phyloP scores from a whole-genome alignment of 2,797 vertebrate species.

The Kryptolebias ocellatus region DNA sequence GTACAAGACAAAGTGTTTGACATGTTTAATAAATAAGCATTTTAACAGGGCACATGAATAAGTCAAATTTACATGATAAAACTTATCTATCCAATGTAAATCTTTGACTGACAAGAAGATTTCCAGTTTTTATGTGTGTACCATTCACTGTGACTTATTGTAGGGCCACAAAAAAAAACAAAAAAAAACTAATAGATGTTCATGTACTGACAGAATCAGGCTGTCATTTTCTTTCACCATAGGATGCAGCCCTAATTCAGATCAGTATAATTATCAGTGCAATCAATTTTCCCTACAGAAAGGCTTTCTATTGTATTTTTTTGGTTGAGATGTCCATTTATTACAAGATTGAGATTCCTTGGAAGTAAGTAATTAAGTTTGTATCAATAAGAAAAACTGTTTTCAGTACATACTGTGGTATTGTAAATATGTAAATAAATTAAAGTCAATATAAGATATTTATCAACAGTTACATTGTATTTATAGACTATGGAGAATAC shows the following conservation, averaged over 20 bases:
- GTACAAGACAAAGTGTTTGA: constrained; percentile 25
- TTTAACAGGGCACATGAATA: constrained; percentile 3
- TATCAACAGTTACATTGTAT: no score
- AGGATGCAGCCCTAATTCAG: constrained; percentile 28
- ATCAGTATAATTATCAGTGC: constrained; percentile 1
- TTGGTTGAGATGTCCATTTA: no score
- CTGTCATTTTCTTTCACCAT: constrained; percentile 35
- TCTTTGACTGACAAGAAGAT: background rate
- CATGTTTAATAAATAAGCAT: constrained; percentile 16
- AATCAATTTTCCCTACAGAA: background rate
- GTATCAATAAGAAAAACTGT: no score
- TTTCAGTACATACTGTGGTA: no score
- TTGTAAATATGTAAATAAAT: no score
- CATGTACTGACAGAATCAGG: constrained; percentile 74
- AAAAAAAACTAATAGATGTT: constrained; percentile 38
- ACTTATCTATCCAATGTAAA: background rate
- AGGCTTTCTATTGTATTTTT: background rate
- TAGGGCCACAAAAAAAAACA: background rate
- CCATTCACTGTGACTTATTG: background rate
- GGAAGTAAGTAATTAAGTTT: background rate
- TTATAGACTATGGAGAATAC: no score
- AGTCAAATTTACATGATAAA: constrained; percentile 4
- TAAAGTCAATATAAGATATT: no score
- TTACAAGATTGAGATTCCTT: background rate
- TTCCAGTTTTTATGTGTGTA: background rate